Evolutionary conservation across 2,888 invertebrate genomes (phyloP).

Genomic region (Drosophila basisetae): DNA sequence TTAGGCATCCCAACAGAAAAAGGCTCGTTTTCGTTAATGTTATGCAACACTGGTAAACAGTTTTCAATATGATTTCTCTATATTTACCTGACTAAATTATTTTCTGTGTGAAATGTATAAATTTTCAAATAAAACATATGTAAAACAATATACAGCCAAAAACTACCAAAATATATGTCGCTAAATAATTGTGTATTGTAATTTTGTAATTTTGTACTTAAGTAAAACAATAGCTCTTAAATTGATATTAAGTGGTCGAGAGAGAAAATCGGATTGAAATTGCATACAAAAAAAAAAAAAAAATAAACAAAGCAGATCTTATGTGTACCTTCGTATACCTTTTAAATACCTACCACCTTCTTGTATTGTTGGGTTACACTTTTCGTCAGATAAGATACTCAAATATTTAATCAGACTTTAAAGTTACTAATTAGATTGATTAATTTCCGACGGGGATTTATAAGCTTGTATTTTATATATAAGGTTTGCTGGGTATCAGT

Average conservation of each 20-base stretch:
- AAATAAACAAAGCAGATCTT: conserved; percentile 11
- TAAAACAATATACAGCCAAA: conserved; percentile 63
- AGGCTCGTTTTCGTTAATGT: conserved; percentile 33
- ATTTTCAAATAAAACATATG: conserved; percentile 69
- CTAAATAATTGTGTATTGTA: conserved; percentile 54
- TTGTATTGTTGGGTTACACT: background rate
- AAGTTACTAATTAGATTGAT: conserved; percentile 3
- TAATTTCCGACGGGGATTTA: background rate
- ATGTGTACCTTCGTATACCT: conserved; percentile 9
- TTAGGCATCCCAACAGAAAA: conserved; percentile 22
- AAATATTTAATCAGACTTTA: background rate
- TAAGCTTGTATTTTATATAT: background rate
- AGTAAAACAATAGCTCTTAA: conserved; percentile 13
- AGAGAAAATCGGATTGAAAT: conserved; percentile 31
- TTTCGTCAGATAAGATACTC: conserved; percentile 1
- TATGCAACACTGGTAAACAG: conserved; percentile 42
- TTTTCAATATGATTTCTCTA: conserved; percentile 56
- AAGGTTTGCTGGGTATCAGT: background rate
- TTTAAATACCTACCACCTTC: background rate
- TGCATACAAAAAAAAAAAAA: conserved; percentile 10
- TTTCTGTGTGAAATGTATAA: conserved; percentile 73
- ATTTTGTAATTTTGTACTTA: conserved; percentile 55
- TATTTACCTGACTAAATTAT: conserved; percentile 76
- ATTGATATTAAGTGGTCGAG: conserved; percentile 10
- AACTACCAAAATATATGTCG: conserved; percentile 35